Conservation (phyloP, 2,888 invertebrate species). For the Lochmaea capreae region DNA sequence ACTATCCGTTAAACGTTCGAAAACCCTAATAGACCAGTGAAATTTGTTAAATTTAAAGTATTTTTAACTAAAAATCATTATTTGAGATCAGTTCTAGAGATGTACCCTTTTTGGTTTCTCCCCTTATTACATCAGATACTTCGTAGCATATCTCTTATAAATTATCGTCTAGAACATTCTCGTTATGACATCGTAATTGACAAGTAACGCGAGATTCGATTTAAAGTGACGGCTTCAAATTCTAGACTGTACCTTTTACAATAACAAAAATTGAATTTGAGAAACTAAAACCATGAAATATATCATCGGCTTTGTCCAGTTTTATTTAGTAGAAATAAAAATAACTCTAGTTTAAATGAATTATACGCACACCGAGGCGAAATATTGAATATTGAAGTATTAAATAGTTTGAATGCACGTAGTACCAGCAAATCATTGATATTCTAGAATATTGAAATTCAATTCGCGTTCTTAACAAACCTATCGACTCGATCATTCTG, state of each 20-base stretch:
- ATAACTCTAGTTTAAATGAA: too few relatives aligned
- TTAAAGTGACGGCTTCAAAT: neutral
- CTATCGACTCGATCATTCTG: conserved; percentile 2
- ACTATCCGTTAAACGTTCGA: neutral
- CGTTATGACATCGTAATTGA: conserved; percentile 29
- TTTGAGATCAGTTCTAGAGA: neutral
- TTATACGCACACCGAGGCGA: too few relatives aligned
- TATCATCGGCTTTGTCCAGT: too few relatives aligned
- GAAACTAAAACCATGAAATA: too few relatives aligned
- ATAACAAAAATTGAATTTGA: neutral
- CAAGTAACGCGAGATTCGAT: conserved; percentile 19
- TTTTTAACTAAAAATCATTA: too few relatives aligned
- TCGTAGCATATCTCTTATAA: neutral
- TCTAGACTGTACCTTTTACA: neutral
- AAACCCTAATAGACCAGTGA: neutral
- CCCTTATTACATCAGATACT: neutral
- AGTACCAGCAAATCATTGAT: neutral
- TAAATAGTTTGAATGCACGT: too few relatives aligned
- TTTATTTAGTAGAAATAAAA: too few relatives aligned
- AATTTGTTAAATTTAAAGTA: too few relatives aligned
- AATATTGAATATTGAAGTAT: too few relatives aligned
- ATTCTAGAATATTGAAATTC: conserved; percentile 3
- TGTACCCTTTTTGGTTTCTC: neutral
- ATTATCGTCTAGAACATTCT: conserved; percentile 23
- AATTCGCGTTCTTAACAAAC: neutral